Percentiles rank a stretch among this genome's conserved stretches.
Conservation (phyloP, 2,888 invertebrate species). For the Reticulitermes lucifugus region DNA sequence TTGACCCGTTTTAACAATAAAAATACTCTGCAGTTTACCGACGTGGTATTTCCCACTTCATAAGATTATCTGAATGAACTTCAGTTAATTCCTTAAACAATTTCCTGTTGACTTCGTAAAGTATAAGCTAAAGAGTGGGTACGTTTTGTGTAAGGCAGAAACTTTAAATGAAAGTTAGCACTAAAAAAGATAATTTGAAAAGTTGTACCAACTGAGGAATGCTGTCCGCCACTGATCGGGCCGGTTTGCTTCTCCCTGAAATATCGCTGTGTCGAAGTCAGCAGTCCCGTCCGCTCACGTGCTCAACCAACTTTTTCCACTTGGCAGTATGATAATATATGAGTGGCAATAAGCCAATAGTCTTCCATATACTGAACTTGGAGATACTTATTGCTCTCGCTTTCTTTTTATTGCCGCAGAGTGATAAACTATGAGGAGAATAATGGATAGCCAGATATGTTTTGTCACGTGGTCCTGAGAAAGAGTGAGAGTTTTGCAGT, state of each 20-base stretch:
- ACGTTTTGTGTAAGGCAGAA: too few species aligned
- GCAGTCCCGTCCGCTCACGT: slow-evolving; percentile 32
- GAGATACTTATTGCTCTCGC: slow-evolving; percentile 18
- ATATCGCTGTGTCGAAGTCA: slow-evolving; percentile 36
- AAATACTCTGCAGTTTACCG: too few species aligned
- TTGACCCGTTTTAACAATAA: too few species aligned
- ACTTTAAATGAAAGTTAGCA: too few species aligned
- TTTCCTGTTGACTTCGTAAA: too few species aligned
- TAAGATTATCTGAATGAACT: too few species aligned
- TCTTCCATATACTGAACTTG: slow-evolving; percentile 20
- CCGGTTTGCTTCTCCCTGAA: background rate
- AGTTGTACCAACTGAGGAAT: background rate
- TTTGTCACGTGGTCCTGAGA: background rate
- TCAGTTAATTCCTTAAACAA: too few species aligned
- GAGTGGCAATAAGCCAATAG: slow-evolving; percentile 41
- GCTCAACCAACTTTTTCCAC: slow-evolving; percentile 15
- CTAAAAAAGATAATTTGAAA: too few species aligned
- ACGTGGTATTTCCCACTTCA: too few species aligned
- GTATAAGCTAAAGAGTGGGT: too few species aligned
- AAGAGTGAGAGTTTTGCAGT: background rate
- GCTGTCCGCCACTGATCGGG: slow-evolving; percentile 12
- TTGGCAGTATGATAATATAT: slow-evolving; percentile 38
- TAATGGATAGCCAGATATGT: slow-evolving; percentile 13
- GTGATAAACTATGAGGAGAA: background rate
- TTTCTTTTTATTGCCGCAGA: background rate